A percentile compares a stretch with the other conserved stretches of the same genome.
phyloP scores from a whole-genome alignment of 2,888 invertebrate species.

The Oegoconia quadripuncta region DNA sequence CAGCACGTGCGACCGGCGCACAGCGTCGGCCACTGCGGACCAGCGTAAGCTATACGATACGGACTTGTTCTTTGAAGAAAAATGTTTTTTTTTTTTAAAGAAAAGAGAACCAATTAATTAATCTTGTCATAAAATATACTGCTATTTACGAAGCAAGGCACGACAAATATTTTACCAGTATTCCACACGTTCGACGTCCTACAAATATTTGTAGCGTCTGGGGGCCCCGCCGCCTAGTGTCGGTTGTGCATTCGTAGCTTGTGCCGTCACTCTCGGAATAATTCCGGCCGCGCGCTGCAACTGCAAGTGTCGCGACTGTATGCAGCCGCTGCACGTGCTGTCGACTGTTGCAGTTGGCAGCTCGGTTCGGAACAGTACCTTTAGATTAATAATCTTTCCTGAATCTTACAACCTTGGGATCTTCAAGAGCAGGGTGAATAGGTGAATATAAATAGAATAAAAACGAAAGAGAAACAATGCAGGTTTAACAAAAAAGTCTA shows the following conservation, averaged over 20 bases:
- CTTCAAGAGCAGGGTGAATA: too few relatives aligned
- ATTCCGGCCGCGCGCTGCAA: slow-evolving; percentile 1
- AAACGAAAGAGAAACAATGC: too few relatives aligned
- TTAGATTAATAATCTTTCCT: too few relatives aligned
- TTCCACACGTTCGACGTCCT: neutral
- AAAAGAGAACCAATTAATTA: too few relatives aligned
- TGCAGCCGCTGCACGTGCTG: slow-evolving; percentile 3
- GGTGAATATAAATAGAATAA: too few relatives aligned
- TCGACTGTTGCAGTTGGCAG: slow-evolving; percentile 3
- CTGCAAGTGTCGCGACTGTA: slow-evolving; percentile 3
- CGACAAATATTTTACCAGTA: neutral
- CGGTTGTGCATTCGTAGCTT: neutral
- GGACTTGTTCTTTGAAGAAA: neutral
- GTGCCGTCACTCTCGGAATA: neutral
- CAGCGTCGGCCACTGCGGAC: neutral
- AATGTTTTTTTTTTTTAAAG: neutral
- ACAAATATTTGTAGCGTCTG: neutral
- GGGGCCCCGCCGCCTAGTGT: neutral
- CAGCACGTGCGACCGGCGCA: neutral
- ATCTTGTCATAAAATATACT: neutral
- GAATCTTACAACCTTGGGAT: neutral
- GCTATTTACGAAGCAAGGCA: neutral
- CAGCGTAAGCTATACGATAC: neutral
- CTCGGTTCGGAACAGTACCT: slow-evolving; percentile 4
- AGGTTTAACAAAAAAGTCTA: too few relatives aligned